A percentile compares a stretch with the other conserved stretches of the same genome.
These are phyloP conservation scores for Cuculus canorus DNA, from an alignment of 2,797 vertebrate species.

Conservation along the genomic window DNA sequence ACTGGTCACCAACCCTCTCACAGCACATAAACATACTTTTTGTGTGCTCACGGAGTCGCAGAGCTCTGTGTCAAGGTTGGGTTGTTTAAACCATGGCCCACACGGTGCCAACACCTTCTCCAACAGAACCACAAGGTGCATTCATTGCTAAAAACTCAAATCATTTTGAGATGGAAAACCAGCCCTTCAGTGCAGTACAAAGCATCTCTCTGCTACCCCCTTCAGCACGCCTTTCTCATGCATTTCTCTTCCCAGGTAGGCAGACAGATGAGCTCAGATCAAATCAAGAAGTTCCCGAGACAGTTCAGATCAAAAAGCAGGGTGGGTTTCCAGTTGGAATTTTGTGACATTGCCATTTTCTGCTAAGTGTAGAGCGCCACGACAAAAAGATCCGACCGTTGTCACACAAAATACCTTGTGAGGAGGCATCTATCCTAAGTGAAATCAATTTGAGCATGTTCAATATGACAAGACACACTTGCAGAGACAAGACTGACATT, in stretches of 20 bases:
- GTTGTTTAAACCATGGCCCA: background rate
- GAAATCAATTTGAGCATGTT: background rate
- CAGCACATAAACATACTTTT: constrained; percentile 4
- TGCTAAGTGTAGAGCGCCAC: rapidly evolving
- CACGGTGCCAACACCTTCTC: background rate
- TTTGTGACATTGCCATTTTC: background rate
- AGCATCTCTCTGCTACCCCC: background rate
- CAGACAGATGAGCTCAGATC: background rate
- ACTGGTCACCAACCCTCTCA: constrained; percentile 56
- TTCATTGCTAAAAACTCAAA: background rate
- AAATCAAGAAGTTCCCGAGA: background rate
- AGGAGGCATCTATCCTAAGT: background rate
- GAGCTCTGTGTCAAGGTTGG: background rate
- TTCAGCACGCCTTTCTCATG: background rate
- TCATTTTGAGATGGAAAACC: background rate
- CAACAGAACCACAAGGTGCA: background rate
- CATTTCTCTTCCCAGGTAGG: background rate
- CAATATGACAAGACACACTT: background rate
- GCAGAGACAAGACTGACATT: background rate
- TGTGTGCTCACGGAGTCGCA: background rate
- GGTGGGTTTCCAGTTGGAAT: background rate
- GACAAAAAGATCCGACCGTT: background rate
- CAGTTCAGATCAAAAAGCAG: background rate
- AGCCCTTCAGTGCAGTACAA: background rate
- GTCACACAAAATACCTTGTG: background rate